Conservation (phyloP, 2,888 invertebrate genomes). For the Morpho deidamia region DNA sequence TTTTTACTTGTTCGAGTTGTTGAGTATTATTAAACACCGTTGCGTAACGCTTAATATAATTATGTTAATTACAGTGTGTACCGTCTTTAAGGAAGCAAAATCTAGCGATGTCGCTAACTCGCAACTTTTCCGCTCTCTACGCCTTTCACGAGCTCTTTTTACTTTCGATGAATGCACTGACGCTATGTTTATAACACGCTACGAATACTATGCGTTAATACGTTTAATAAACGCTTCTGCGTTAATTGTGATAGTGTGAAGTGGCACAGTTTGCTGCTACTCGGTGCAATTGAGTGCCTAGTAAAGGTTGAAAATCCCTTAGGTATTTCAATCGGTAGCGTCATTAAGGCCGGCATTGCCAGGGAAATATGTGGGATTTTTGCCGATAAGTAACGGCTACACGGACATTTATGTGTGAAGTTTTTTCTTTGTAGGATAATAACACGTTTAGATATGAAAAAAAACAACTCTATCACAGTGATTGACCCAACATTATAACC, state of each 20-base stretch:
- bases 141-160: not conserved
- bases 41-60: not conserved
- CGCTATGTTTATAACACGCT: constrained; percentile 1
- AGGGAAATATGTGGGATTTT: not conserved
- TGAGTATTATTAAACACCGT: not conserved
- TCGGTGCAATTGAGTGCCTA: not conserved
- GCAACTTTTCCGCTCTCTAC: not conserved
- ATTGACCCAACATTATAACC: too few relatives aligned
- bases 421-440: too few relatives aligned
- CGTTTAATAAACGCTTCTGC: not conserved
- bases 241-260: constrained; percentile 9
- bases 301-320: constrained; percentile 13
- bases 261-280: not conserved
- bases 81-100: not conserved
- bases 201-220: not conserved
- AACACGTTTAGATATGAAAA: too few relatives aligned
- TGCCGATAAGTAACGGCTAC: too few relatives aligned
- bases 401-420: too few relatives aligned
- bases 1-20: too few relatives aligned
- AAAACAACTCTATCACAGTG: too few relatives aligned
- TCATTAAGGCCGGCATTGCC: constrained; percentile 17
- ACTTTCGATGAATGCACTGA: not conserved
- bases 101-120: too few relatives aligned
- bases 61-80: not conserved
- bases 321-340: constrained; percentile 18